Evolutionary conservation across 2,797 vertebrate species (phyloP).

Genomic region (Rhodeus uyekii): DNA sequence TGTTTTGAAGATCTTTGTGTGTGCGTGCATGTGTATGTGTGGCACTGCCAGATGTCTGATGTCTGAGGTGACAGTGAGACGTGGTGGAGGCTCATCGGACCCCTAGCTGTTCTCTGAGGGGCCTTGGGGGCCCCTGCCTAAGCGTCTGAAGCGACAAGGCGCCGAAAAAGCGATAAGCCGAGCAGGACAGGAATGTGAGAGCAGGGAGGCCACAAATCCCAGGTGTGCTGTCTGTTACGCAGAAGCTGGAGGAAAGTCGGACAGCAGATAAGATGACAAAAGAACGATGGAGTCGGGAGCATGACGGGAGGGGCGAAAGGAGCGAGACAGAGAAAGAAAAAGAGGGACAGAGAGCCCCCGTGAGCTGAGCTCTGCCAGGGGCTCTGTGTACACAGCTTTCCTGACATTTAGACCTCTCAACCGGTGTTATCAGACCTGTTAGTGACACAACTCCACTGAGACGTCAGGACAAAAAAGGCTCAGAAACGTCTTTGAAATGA

Average conservation of each 20-base stretch:
- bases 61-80: slow-evolving; percentile 48
- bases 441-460: slow-evolving; percentile 19
- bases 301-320: neutral
- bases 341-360: neutral
- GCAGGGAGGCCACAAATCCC: slow-evolving; percentile 45
- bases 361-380: slow-evolving; percentile 25
- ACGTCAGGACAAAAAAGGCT: slow-evolving; percentile 5
- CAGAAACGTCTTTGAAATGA: neutral
- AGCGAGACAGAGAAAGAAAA: neutral
- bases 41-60: slow-evolving; percentile 47
- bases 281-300: neutral
- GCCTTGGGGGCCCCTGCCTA: slow-evolving; percentile 42
- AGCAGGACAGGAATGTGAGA: slow-evolving; percentile 49
- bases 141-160: slow-evolving; percentile 41
- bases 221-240: slow-evolving; percentile 51
- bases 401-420: slow-evolving; percentile 47
- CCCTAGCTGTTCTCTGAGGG: slow-evolving; percentile 38
- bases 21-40: slow-evolving; percentile 33
- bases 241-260: slow-evolving; percentile 7
- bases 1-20: slow-evolving; percentile 40
- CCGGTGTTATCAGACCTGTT: slow-evolving; percentile 32
- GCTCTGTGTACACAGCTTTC: slow-evolving; percentile 18
- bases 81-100: slow-evolving; percentile 42
- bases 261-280: slow-evolving; percentile 51
- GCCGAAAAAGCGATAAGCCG: slow-evolving; percentile 53